Evolutionary conservation across 1,140 invertebrate species (phyloP).

Genomic region (Pissodes strobi): DNA sequence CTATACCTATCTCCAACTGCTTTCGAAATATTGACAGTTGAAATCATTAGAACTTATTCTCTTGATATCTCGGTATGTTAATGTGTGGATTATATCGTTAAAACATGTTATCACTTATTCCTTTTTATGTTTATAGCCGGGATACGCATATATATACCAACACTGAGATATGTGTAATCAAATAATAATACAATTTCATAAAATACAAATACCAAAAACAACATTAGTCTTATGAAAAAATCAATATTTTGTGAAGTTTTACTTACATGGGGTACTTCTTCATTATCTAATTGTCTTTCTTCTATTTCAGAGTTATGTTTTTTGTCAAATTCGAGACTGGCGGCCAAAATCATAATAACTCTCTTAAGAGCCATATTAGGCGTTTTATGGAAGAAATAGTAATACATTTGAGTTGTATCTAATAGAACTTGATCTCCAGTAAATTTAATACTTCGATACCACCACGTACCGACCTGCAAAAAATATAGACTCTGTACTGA

Average conservation of each 20-base stretch:
- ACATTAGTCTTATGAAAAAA: neutral
- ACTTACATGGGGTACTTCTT: conserved; percentile 88
- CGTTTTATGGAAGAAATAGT: conserved; percentile 94
- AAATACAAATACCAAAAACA: too few relatives aligned
- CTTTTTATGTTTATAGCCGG: too few relatives aligned
- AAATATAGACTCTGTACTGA: too few relatives aligned
- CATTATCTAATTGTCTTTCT: conserved; percentile 91
- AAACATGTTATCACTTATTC: too few relatives aligned
- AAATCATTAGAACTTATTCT: too few relatives aligned
- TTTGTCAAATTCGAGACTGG: conserved; percentile 95
- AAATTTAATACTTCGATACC: conserved; percentile 97
- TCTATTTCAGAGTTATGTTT: conserved; percentile 93
- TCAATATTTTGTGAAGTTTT: neutral
- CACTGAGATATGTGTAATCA: too few relatives aligned
- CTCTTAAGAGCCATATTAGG: conserved; percentile 93
- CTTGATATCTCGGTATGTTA: too few relatives aligned
- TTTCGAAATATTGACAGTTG: too few relatives aligned
- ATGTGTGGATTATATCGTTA: too few relatives aligned
- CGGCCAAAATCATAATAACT: conserved; percentile 94
- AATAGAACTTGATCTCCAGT: conserved; percentile 94
- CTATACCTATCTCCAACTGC: too few relatives aligned
- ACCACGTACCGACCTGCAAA: conserved; percentile 93
- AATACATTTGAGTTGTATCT: conserved; percentile 95
- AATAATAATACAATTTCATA: too few relatives aligned
- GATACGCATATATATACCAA: too few relatives aligned